phyloP scores from a whole-genome alignment of 2,888 invertebrate species.

The Megaustenia siamemsis region DNA sequence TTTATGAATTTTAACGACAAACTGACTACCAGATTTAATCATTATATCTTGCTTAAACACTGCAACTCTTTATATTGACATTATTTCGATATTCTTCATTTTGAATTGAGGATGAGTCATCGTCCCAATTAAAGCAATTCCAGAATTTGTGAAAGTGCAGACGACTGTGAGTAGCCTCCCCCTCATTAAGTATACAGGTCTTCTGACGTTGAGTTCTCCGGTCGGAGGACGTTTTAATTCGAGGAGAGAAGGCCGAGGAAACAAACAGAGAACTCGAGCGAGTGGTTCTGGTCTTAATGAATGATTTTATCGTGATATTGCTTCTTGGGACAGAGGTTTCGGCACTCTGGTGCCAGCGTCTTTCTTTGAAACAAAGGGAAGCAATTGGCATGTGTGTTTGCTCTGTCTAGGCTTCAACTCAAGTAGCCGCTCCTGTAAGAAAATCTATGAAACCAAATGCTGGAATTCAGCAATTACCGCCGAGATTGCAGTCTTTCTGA shows the following conservation, averaged over 20 bases:
- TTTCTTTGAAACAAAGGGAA: constrained; percentile 2
- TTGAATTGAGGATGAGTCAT: too few relatives aligned
- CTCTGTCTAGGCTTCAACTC: neutral
- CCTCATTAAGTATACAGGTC: too few relatives aligned
- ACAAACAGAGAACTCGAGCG: neutral
- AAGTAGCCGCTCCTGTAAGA: neutral
- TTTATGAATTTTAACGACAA: too few relatives aligned
- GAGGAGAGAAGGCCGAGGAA: neutral
- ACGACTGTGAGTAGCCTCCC: too few relatives aligned
- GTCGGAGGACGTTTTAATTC: neutral
- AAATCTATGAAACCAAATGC: neutral
- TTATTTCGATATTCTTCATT: too few relatives aligned
- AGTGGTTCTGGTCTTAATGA: neutral
- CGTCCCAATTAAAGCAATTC: too few relatives aligned
- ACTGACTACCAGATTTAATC: too few relatives aligned
- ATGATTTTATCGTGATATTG: constrained; percentile 9
- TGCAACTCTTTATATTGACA: too few relatives aligned
- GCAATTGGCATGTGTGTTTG: neutral
- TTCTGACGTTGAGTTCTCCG: too few relatives aligned
- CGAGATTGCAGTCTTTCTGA: constrained; percentile 3
- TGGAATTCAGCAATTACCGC: neutral
- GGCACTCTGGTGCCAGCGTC: neutral
- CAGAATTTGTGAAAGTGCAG: too few relatives aligned
- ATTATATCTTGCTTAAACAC: too few relatives aligned
- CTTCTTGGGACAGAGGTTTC: neutral